Evolutionary conservation across 1,140 invertebrate genomes (phyloP).

Genomic region (Acromyrmex heyeri): DNA sequence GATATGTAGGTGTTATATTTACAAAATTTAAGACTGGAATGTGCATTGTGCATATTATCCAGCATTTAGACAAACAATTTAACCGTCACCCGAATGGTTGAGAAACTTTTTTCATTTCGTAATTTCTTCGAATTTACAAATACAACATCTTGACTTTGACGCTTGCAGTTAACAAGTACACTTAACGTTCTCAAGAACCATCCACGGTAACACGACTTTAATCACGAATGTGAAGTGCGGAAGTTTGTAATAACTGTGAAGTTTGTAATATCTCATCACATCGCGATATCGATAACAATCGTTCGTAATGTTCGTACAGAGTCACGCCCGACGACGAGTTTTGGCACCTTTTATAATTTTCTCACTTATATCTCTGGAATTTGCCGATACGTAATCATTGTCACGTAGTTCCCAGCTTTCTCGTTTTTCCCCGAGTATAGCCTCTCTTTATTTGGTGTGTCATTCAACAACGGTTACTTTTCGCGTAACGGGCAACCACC

Average conservation of each 20-base stretch:
- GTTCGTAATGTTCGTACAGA: not conserved
- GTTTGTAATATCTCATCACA: not conserved
- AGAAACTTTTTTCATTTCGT: not conserved
- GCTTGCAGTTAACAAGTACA: not conserved
- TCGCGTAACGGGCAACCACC: not conserved
- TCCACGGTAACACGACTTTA: not conserved
- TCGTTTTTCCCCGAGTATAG: not conserved
- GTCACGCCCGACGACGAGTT: not conserved
- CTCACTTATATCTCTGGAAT: not conserved
- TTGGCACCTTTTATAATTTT: not conserved
- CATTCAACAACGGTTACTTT: slow-evolving; percentile 14
- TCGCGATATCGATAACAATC: slow-evolving; percentile 1
- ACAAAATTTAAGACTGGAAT: not conserved
- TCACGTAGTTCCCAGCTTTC: not conserved
- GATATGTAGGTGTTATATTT: not conserved
- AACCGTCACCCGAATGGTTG: not conserved
- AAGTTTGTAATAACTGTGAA: not conserved
- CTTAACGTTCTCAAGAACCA: not conserved
- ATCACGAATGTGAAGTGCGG: not conserved
- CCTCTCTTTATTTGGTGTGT: not conserved
- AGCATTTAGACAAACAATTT: not conserved
- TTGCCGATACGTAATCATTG: too few species aligned
- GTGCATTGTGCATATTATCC: not conserved
- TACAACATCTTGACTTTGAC: not conserved
- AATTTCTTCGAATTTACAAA: not conserved